Evolutionary conservation across 1,140 invertebrate species (phyloP), one percentile per base, ranked within the genome.

Genomic region (Asobara japonica): DNA sequence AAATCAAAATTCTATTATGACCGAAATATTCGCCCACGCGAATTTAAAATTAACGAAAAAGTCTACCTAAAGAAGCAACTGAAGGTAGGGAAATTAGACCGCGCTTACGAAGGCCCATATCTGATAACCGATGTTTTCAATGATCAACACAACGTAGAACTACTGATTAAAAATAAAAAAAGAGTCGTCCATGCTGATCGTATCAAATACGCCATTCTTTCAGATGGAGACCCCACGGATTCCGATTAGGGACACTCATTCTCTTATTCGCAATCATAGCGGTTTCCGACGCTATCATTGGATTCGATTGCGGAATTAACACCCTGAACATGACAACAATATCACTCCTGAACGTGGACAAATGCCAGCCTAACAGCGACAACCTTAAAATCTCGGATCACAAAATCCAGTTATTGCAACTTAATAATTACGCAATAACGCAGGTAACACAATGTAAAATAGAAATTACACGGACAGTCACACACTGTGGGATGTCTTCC

Each of bases 41-140:
- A 76, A 31, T 80, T 77, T 38, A 64, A 78, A 38, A n/a, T 76
- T 29, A 73, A 51, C 30, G 76, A 78, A 38, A 51, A 69, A 18
- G 76, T 77, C 31, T 73, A 67, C 65, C 18, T 77, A 4, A 6
- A 41, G 60, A 69, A 77, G 36, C 65, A 74, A 64, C 41, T n/a
- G n/a, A 45, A 45, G n/a, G n/a, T 45, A n/a, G 41, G n/a, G n/a
- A 45, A 45, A 45, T 45, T 45, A 45, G 41, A 45, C n/a, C n/a
- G n/a, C 41, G 60, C 60, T 4, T 62, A 62, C 20, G 41, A 51
- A 51, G 45, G 45, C 8, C 45, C 18, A 20, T 51, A 20, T 51
- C 3, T 25, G 22, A 51, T 51, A 3, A 51, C 45, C 3, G 18
- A 51, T 20, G 16, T 20, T 25, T 51, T 51, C 22, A 51, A 51